Evolutionary conservation across 2,113 vertebrate species (phyloP), one percentile per base, ranked within the genome.

Genomic region (Poicephalus gulielmi): DNA sequence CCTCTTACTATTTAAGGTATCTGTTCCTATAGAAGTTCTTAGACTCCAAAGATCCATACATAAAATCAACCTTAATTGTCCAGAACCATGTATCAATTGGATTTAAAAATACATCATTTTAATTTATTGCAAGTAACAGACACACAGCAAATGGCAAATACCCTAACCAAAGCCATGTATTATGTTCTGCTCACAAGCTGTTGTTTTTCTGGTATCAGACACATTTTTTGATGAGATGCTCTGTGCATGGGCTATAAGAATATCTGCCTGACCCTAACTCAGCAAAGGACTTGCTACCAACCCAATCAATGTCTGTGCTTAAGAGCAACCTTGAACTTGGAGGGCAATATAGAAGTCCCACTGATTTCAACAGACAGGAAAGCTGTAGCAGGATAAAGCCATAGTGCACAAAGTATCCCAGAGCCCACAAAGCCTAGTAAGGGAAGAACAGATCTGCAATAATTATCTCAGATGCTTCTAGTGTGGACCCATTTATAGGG

Each of bases 31-130:
- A 2, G 74, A 84, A 74, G 6, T 87, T 88, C 85, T 57, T 88
- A 87, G 85, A 44, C 37, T 63, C 69, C 47, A 73, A 88, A 76
- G 69, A 84, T 77, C 44, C 60, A 68, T 37, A 52, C 22, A 80
- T 70, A 77, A 90, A 90, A 82, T 84, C 43, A 77, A 31, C 73
- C 80, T 78, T 92, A 88, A 91, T 82, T 93, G 84, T 64, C 43
- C 83, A 84, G 57, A 83, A 63, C 43, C 53, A 71, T 39, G 53
- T 63, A 80, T 69, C 62, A 69, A 41, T 19, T 76, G 43, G 73
- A 82, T 75, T 69, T 86, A 31, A 47, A 67, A 90, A 94, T 62
- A 70, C 13, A 89, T 94, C 62, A 76, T 71, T 92, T 43, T 86
- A 77, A 86, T 89, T 81, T 87, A 83, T 52, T 67, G n/a, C 63